These are phyloP conservation scores for Megaptera novaeangliae DNA, from an alignment of 2,113 vertebrate species.

Conservation along the genomic window DNA sequence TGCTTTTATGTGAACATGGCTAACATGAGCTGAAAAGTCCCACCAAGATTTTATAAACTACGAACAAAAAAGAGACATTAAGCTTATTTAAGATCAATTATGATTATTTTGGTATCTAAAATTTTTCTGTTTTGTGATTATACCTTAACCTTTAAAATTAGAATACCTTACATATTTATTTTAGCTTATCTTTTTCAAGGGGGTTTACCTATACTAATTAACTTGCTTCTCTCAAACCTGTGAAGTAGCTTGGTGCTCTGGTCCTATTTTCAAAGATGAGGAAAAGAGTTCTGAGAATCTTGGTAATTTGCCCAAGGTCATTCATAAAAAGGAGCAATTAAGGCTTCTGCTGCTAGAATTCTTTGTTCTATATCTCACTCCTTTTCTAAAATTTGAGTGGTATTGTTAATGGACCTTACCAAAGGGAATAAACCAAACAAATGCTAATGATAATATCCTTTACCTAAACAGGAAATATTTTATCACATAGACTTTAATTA, in stretches of 20 bases:
- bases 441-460: neutral
- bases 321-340: neutral
- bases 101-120: neutral
- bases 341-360: neutral
- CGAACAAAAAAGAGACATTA: neutral
- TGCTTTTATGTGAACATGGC: neutral
- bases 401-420: neutral
- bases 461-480: conserved; percentile 32
- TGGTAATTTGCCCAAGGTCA: neutral
- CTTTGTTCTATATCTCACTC: neutral
- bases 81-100: neutral
- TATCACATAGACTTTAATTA: conserved; percentile 9
- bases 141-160: neutral
- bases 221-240: neutral
- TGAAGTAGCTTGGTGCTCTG: neutral
- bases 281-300: neutral
- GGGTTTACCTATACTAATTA: neutral
- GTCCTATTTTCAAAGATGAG: neutral
- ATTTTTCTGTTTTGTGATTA: neutral
- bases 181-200: neutral
- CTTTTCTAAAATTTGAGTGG: neutral
- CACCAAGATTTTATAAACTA: neutral
- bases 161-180: neutral
- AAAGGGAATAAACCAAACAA: conserved; percentile 13
- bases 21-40: neutral